phyloP scores from a whole-genome alignment of 2,888 invertebrate genomes.

The Platycheirus albimanus region DNA sequence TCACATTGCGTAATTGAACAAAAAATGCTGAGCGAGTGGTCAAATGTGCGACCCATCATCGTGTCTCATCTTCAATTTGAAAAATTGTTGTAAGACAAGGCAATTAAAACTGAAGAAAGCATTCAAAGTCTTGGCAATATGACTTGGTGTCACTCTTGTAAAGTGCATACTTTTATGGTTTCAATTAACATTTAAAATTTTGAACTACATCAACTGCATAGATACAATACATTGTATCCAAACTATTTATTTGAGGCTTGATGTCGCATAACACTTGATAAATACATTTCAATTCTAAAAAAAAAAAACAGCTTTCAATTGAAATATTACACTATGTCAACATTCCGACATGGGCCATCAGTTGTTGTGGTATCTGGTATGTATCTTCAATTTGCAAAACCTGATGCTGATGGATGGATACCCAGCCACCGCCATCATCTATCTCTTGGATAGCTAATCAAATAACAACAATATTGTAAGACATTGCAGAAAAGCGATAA shows the following conservation, averaged over 20 bases:
- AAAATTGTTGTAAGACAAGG: constrained; percentile 6
- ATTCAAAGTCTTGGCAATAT: constrained; percentile 10
- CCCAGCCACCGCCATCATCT: no score
- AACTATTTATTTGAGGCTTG: no score
- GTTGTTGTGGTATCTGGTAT: no score
- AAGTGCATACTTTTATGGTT: constrained; percentile 40
- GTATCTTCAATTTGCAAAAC: constrained; percentile 4
- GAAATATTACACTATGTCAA: neutral
- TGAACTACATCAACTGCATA: neutral
- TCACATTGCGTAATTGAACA: constrained; percentile 36
- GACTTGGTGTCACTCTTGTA: neutral
- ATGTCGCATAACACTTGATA: neutral
- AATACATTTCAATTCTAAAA: constrained; percentile 8
- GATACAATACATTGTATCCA: no score
- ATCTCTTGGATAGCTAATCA: no score
- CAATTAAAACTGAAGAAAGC: constrained; percentile 38
- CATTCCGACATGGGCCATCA: constrained; percentile 5
- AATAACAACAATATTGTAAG: neutral
- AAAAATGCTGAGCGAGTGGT: constrained; percentile 26
- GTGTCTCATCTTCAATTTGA: no score
- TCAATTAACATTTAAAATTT: neutral
- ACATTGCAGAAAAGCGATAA: neutral
- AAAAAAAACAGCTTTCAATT: constrained; percentile 15
- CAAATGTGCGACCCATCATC: constrained; percentile 6
- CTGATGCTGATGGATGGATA: neutral